Evolutionary conservation across 2,113 vertebrate genomes (phyloP).

Genomic region (Panurus biarmicus): DNA sequence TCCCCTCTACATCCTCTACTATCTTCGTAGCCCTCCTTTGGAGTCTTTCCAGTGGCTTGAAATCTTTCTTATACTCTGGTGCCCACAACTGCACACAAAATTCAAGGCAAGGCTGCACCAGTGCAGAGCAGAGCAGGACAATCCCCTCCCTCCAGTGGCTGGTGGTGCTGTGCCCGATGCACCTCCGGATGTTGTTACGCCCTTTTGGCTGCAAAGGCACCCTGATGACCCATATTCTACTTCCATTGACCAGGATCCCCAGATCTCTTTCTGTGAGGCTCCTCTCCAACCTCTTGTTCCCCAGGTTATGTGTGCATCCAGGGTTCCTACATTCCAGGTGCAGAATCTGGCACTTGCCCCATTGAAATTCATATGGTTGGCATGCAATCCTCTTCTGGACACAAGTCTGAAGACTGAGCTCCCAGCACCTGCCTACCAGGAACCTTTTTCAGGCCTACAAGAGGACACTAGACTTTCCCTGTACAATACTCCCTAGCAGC

Average conservation of each 20-base stretch:
- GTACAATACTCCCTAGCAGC: not conserved
- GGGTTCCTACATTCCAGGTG: not conserved
- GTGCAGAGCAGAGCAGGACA: not conserved
- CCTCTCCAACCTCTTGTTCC: not conserved
- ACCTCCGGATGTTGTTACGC: not conserved
- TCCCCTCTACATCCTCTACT: not conserved
- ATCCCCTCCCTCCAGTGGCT: not conserved
- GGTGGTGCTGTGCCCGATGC: not conserved
- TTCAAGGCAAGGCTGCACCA: not conserved
- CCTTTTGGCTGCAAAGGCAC: not conserved
- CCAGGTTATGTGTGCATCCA: fast-evolving
- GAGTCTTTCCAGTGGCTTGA: too few relatives aligned
- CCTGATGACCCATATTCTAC: not conserved
- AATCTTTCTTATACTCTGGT: not conserved
- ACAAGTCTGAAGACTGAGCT: not conserved
- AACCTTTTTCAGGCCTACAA: not conserved
- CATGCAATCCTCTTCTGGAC: not conserved
- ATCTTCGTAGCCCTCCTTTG: not conserved
- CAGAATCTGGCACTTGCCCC: not conserved
- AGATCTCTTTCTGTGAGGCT: not conserved
- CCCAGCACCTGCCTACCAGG: not conserved
- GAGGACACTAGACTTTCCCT: not conserved
- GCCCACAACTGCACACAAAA: not conserved
- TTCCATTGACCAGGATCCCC: not conserved
- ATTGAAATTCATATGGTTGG: not conserved